These are phyloP conservation scores for Capreolus pygargus DNA, from an alignment of 2,113 vertebrate genomes.

Conservation along the genomic window DNA sequence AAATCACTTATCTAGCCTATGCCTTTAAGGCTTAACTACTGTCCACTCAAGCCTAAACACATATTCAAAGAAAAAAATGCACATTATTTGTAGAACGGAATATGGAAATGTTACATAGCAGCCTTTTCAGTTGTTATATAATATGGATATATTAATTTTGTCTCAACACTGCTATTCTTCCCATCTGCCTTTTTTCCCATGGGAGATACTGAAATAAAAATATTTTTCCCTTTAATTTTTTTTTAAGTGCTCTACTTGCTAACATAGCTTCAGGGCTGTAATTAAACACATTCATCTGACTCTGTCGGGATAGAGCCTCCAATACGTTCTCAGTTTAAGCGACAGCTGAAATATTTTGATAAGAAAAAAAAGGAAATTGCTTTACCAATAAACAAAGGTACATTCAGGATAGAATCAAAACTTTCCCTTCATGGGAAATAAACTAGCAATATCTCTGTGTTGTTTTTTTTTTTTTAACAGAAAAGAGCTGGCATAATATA, in stretches of 20 bases:
- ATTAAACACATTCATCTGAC: slow-evolving; percentile 26
- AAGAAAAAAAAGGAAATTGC: slow-evolving; percentile 77
- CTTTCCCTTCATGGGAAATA: slow-evolving; percentile 63
- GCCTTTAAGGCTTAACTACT: not conserved
- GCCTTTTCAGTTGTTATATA: not conserved
- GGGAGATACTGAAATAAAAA: slow-evolving; percentile 22
- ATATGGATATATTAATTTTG: slow-evolving; percentile 9
- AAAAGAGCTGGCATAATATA: not conserved
- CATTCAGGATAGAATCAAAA: slow-evolving; percentile 60
- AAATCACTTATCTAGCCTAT: not conserved
- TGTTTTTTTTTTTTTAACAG: slow-evolving; percentile 32
- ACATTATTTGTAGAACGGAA: slow-evolving; percentile 13
- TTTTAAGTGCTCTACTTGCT: not conserved
- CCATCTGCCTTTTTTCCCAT: not conserved
- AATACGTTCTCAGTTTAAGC: slow-evolving; percentile 47
- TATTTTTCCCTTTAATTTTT: not conserved
- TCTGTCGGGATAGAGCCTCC: not conserved
- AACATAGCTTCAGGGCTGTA: slow-evolving; percentile 29
- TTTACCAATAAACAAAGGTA: slow-evolving; percentile 75
- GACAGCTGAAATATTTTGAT: slow-evolving; percentile 75
- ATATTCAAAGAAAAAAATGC: not conserved
- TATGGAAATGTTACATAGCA: not conserved
- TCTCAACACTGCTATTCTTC: slow-evolving; percentile 11
- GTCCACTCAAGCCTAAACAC: not conserved
- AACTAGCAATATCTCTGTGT: slow-evolving; percentile 42